These are phyloP conservation scores for Pampus argenteus DNA, from an alignment of 2,797 vertebrate species.

Conservation along the genomic window DNA sequence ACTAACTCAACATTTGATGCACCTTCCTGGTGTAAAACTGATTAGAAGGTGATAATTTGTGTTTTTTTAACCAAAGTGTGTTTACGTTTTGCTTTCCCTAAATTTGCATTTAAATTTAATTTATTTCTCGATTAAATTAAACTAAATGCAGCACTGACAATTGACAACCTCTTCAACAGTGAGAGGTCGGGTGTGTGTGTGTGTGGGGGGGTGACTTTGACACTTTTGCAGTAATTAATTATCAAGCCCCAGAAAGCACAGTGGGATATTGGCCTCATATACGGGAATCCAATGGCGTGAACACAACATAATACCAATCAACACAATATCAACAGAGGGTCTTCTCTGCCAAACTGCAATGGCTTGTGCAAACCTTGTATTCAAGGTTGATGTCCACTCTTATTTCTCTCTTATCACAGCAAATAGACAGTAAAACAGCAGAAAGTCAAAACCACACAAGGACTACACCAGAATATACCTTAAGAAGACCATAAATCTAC, in stretches of 20 bases:
- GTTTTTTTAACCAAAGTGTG: neutral
- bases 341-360: neutral
- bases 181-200: conserved; percentile 45
- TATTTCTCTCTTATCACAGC: conserved; percentile 5
- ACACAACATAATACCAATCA: conserved; percentile 30
- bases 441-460: conserved; percentile 13
- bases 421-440: conserved; percentile 2
- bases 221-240: conserved; percentile 64
- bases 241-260: conserved; percentile 55
- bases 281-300: conserved; percentile 43
- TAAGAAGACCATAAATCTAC: neutral
- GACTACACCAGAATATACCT: conserved; percentile 1
- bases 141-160: conserved; percentile 5
- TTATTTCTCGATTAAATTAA: conserved; percentile 16
- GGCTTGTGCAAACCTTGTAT: neutral
- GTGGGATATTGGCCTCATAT: conserved; percentile 39
- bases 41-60: neutral
- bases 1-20: neutral
- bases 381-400: conserved; percentile 23
- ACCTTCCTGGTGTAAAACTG: neutral
- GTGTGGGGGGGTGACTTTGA: conserved; percentile 56
- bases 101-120: conserved; percentile 10
- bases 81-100: neutral
- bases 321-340: conserved; percentile 20
- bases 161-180: conserved; percentile 23